Evolutionary conservation across 2,113 vertebrate species (phyloP), one percentile per base, ranked within the genome.

Genomic region (Thomomys bottae): DNA sequence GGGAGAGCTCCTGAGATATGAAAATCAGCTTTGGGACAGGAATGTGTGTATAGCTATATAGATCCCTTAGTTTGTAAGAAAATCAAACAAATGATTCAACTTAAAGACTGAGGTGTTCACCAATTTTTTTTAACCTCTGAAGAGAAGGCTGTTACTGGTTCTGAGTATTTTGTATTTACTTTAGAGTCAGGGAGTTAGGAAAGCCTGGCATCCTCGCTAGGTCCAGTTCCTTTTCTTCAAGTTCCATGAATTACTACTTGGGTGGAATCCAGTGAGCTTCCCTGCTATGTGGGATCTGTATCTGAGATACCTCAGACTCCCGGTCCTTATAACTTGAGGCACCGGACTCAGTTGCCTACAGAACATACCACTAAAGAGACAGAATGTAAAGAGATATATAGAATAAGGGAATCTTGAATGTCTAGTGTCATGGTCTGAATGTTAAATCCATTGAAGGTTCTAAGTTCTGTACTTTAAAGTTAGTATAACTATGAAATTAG

Each of bases 101-200:
- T 73, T 81, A 59, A 94, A 45, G 73, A 91, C 77, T 77, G 87
- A 78, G 28, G 2, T 75, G 54, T 23, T 77, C 81, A n/a, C 49
- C 49, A 6, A 36, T 68, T 15, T 4, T 14, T 54, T 54, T 54
- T 9, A 15, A 38, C 1, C 42, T 57, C 63, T 72, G 45, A 85
- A 67, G 30, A 72, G 49, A 73, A 84, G 24, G 32, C 34, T 71
- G 15, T 38, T 73, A 40, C 21, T 77, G 59, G 26, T 32, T 71
- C 32, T 0, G 3, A 38, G 83, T 90, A 45, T 70, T 54, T 32
- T 70, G 30, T 59, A 72, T n/a, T 8, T 23, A 81, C 45, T 72
- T 6, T 10, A 9, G 38, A 84, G 32, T 89, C 38, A 18, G 49
- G 18, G 49, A 77, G 8, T 59, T 87, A 34, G 87, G 49, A 93